These are phyloP conservation scores for Agrotis clavis DNA, from an alignment of 2,888 invertebrate species.

Conservation along the genomic window DNA sequence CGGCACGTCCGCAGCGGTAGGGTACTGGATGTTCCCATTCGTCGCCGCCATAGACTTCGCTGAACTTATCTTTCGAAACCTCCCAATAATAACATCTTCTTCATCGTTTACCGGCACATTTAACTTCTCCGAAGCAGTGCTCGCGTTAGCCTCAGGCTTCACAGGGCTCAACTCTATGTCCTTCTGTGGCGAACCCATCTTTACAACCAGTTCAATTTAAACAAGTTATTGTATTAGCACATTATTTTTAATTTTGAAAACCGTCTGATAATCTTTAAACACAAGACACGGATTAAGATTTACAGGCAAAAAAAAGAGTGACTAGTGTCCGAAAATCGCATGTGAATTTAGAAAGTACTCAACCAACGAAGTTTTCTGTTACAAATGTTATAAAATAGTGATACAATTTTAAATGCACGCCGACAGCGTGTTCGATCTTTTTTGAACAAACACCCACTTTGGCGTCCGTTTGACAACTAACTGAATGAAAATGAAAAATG, in stretches of 20 bases:
- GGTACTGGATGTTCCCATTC: slow-evolving; percentile 88
- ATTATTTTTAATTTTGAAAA: slow-evolving; percentile 40
- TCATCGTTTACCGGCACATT: slow-evolving; percentile 80
- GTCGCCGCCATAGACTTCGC: slow-evolving; percentile 90
- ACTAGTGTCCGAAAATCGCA: not conserved
- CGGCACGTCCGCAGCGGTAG: slow-evolving; percentile 80
- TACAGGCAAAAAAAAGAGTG: slow-evolving; percentile 4
- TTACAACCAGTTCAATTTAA: slow-evolving; percentile 40
- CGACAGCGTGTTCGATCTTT: slow-evolving; percentile 18
- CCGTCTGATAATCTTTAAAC: slow-evolving; percentile 11
- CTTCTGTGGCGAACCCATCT: slow-evolving; percentile 83
- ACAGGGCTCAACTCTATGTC: slow-evolving; percentile 87
- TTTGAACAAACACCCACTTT: slow-evolving; percentile 42
- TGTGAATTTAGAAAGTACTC: not conserved
- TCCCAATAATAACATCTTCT: slow-evolving; percentile 88
- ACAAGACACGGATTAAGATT: slow-evolving; percentile 6
- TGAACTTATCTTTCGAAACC: slow-evolving; percentile 89
- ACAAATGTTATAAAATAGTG: slow-evolving; percentile 39
- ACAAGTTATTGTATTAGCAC: slow-evolving; percentile 42
- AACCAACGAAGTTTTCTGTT: slow-evolving; percentile 48
- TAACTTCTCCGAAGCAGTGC: slow-evolving; percentile 69
- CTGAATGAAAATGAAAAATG: slow-evolving; percentile 16
- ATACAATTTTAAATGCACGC: slow-evolving; percentile 37
- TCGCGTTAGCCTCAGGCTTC: slow-evolving; percentile 73
- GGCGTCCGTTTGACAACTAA: slow-evolving; percentile 54